Evolutionary conservation across 2,888 invertebrate genomes (phyloP), one percentile per base, ranked within the genome.

Genomic region (Scaptomyza reducta): DNA sequence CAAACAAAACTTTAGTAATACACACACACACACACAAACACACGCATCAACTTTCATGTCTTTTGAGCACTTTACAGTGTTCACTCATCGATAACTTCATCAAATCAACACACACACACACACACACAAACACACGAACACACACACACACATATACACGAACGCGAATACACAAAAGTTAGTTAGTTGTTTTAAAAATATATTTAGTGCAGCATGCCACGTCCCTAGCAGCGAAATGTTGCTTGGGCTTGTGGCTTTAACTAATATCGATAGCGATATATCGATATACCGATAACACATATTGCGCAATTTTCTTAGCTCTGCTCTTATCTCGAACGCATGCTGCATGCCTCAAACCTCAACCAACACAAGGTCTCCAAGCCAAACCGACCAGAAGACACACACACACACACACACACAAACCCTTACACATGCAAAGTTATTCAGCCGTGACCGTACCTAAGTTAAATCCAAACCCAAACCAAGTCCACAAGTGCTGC

Each of bases 301-400:
- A 41, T 63, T 55, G 61, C 55, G 38, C 69, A 69, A 45, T 50
- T 61, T 35, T 51, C 33, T 58, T 67, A 67, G 51, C 58, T 74
- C 58, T 70, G 56, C 66, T 74, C 70, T 56, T 74, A 74, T 56
- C 45, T 56, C 42, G 45, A 70, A 74, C 29, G 74, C 74, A 74
- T 74, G 74, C 56, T 70, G 74, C 74, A 74, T 74, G 74, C 38
- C 10, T 18, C 45, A 11, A 49, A 35, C 10, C n/a, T n/a, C 22
- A 22, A 22, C 3, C 3, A 22, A 22, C 22, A 22, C 22, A 22
- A 22, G 22, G 22, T 27, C 35, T 7, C 53, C 18, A 44, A 29
- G 18, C 40, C 42, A 25, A 27, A 33, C 14, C 3, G 18, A 61
- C 38, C 31, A 13, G 40, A 44, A 38, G 14, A 31, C 33, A 58